Evolutionary conservation across 30 jellyfish, hydroid and myxozoan species (phyloP).

Genomic region (Aurelia sp.): DNA sequence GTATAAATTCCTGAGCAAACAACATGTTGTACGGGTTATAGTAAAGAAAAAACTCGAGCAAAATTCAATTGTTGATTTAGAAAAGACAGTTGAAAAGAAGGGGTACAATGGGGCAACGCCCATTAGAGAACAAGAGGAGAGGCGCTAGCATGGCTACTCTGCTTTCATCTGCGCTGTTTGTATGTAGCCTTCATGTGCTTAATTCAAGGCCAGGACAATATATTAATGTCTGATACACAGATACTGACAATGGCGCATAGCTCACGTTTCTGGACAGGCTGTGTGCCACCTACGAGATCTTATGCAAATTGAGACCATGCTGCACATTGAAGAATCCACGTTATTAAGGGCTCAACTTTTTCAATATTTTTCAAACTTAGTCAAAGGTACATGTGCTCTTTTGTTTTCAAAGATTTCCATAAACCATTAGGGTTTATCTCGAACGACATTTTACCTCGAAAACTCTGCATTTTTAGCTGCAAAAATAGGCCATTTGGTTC

Average conservation of each 20-base stretch:
- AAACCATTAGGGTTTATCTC: constrained; percentile 74
- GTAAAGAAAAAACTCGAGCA: constrained; percentile 6
- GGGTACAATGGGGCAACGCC: constrained; percentile 71
- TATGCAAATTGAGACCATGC: constrained; percentile 78
- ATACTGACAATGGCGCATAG: constrained; percentile 39
- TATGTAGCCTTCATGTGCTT: constrained; percentile 61
- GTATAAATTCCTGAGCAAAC: constrained; percentile 58
- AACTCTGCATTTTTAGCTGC: constrained; percentile 53
- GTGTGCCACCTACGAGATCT: constrained; percentile 44
- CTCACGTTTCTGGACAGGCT: constrained; percentile 65
- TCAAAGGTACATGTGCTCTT: constrained; percentile 94
- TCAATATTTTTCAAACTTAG: constrained; percentile 76
- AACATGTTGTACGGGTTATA: constrained; percentile 22
- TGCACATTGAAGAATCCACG: constrained; percentile 76
- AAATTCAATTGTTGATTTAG: constrained; percentile 18
- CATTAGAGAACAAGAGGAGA: constrained; percentile 21
- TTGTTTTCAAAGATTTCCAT: constrained; percentile 88
- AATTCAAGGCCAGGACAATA: constrained; percentile 32
- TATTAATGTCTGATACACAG: constrained; percentile 32
- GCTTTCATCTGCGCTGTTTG: constrained; percentile 35
- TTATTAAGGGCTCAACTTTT: constrained; percentile 67
- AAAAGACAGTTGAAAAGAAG: constrained; percentile 16
- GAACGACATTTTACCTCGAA: constrained; percentile 34
- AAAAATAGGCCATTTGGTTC: constrained; percentile 26
- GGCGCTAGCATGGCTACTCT: constrained; percentile 30